phyloP scores from a whole-genome alignment of 2,888 invertebrate species.

The Salpingus planirostris region DNA sequence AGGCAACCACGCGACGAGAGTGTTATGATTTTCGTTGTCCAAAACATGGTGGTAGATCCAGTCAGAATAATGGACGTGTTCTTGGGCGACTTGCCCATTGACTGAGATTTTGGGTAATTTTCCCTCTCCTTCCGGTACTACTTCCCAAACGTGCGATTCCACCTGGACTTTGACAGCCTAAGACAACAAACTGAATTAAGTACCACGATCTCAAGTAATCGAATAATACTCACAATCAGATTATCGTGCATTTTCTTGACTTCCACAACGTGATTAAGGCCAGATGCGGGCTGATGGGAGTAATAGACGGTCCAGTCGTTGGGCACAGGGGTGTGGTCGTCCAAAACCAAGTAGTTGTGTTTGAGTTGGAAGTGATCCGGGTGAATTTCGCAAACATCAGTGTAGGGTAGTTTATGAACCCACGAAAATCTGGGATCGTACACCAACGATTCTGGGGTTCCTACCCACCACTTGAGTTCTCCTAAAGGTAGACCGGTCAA shows the following conservation, averaged over 20 bases:
- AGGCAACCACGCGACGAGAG: conserved; percentile 17
- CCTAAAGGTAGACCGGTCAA: conserved; percentile 21
- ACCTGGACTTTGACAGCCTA: conserved; percentile 26
- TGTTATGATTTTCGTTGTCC: conserved; percentile 13
- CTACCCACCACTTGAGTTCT: conserved; percentile 8
- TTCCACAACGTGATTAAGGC: conserved; percentile 27
- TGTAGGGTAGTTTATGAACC: conserved; percentile 21
- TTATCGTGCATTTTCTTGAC: conserved; percentile 14
- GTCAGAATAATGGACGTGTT: conserved; percentile 13
- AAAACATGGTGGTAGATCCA: conserved; percentile 22
- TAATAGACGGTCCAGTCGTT: conserved; percentile 33
- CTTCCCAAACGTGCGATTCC: conserved; percentile 21
- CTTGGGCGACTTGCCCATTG: conserved; percentile 15
- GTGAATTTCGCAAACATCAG: conserved; percentile 27
- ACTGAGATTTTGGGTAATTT: conserved; percentile 18
- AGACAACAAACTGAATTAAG: conserved; percentile 7
- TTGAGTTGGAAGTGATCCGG: conserved; percentile 19
- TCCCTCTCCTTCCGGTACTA: conserved; percentile 20
- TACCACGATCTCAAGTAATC: no score
- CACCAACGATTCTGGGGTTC: conserved; percentile 4
- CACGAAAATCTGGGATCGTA: conserved; percentile 20
- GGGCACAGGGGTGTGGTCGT: conserved; percentile 18
- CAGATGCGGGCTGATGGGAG: no score
- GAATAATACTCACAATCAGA: no score
- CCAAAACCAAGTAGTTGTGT: conserved; percentile 21